Conservation (phyloP, 2,113 vertebrate species). For the Menura novaehollandiae region DNA sequence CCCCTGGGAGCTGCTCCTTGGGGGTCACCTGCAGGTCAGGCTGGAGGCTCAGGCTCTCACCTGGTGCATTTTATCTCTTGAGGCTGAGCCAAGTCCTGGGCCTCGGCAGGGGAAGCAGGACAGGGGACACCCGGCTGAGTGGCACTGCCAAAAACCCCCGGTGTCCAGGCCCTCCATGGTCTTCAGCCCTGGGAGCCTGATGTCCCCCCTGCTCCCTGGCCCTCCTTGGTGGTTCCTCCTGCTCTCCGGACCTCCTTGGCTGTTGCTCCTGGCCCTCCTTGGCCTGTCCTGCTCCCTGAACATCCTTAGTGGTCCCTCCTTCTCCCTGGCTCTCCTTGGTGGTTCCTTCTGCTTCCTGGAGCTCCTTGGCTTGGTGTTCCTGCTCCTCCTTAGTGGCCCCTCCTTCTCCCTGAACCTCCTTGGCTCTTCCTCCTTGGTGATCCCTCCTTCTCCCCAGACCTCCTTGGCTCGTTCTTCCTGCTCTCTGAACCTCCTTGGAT, state of each 20-base stretch:
- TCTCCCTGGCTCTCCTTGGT: neutral
- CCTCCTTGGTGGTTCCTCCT: too few species aligned
- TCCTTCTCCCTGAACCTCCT: neutral
- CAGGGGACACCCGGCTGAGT: rapidly evolving
- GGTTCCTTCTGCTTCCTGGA: neutral
- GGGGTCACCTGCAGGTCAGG: neutral
- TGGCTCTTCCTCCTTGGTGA: too few species aligned
- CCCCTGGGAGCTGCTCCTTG: rapidly evolving
- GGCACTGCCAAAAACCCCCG: rapidly evolving
- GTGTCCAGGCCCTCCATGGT: rapidly evolving
- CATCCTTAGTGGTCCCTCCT: too few species aligned
- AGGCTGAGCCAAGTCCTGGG: neutral
- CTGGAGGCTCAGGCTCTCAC: neutral
- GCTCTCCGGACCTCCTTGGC: neutral
- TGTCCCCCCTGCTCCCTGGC: rapidly evolving
- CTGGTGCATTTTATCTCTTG: neutral
- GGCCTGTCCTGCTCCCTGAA: neutral
- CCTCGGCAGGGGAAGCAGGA: neutral
- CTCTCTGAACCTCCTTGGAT: too few species aligned
- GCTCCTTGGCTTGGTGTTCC: neutral
- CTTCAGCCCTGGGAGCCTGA: rapidly evolving
- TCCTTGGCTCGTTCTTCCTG: neutral
- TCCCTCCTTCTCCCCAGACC: too few species aligned
- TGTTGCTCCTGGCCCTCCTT: too few species aligned
- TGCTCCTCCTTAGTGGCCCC: too few species aligned